Evolutionary conservation across 2,797 vertebrate species (phyloP).

Genomic region (Myoxocephalus aenaeus): DNA sequence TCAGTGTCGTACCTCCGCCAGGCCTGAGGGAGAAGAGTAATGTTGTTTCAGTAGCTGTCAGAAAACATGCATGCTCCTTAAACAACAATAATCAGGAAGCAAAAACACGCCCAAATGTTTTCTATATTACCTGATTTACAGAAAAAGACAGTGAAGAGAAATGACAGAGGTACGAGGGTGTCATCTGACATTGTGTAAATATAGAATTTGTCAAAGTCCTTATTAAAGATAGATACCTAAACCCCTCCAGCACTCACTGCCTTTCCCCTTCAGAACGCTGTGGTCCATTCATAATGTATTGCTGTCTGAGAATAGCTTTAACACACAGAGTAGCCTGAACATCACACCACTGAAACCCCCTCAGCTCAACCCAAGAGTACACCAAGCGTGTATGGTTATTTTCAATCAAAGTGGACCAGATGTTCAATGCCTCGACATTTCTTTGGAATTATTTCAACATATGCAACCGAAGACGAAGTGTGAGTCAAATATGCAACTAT

Average conservation of each 20-base stretch:
- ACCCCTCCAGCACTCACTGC: constrained; percentile 57
- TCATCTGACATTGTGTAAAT: constrained; percentile 54
- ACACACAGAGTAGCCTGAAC: constrained; percentile 54
- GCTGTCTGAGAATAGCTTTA: constrained; percentile 79
- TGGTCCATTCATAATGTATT: constrained; percentile 83
- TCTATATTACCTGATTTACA: neutral
- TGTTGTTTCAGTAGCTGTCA: constrained; percentile 13
- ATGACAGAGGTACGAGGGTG: neutral
- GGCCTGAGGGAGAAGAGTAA: constrained; percentile 80
- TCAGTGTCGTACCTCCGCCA: constrained; percentile 96
- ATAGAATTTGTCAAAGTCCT: constrained; percentile 62
- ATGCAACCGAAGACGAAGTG: neutral
- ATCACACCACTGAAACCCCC: constrained; percentile 52
- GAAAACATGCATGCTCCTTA: neutral
- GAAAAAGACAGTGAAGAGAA: neutral
- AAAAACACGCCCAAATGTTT: neutral
- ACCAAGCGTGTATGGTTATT: constrained; percentile 3
- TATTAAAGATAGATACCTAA: constrained; percentile 74
- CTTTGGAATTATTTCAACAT: constrained; percentile 34
- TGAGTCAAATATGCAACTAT: neutral
- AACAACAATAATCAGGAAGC: neutral
- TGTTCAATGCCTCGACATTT: constrained; percentile 28
- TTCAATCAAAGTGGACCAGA: constrained; percentile 26
- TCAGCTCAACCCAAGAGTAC: neutral
- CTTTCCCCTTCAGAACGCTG: constrained; percentile 64